Evolutionary conservation across 2,797 vertebrate genomes (phyloP).

Genomic region (Lutra lutra): DNA sequence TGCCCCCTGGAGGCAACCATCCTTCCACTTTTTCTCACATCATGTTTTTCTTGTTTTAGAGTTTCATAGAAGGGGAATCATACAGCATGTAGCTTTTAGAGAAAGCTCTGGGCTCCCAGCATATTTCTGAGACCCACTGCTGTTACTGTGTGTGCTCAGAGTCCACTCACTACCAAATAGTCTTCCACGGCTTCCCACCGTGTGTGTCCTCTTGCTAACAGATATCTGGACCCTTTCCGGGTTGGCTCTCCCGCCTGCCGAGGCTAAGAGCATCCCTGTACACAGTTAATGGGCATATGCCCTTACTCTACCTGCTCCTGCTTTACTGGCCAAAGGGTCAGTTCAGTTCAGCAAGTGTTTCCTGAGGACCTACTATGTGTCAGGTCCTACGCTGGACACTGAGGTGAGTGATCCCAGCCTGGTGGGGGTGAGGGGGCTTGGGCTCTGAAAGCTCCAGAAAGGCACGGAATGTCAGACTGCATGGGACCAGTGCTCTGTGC

Average conservation of each 20-base stretch:
- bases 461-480: neutral
- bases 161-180: neutral
- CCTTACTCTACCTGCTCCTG: neutral
- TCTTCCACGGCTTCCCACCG: rapidly evolving
- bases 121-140: neutral
- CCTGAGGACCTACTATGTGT: neutral
- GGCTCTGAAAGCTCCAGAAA: rapidly evolving
- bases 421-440: rapidly evolving
- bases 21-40: neutral
- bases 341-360: neutral
- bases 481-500: rapidly evolving
- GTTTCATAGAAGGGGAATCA: neutral
- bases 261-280: neutral
- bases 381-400: neutral
- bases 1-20: neutral
- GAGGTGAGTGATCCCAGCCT: neutral
- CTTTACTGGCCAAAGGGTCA: neutral
- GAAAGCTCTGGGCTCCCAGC: neutral
- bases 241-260: rapidly evolving
- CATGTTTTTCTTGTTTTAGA: neutral
- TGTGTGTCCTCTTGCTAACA: neutral
- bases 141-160: rapidly evolving
- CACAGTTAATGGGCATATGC: rapidly evolving
- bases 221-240: neutral
- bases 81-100: rapidly evolving